Base-by-base conservation (phyloP, 92 coral and sea anemone genomes). In the Zoanthus gigantus region DNA sequence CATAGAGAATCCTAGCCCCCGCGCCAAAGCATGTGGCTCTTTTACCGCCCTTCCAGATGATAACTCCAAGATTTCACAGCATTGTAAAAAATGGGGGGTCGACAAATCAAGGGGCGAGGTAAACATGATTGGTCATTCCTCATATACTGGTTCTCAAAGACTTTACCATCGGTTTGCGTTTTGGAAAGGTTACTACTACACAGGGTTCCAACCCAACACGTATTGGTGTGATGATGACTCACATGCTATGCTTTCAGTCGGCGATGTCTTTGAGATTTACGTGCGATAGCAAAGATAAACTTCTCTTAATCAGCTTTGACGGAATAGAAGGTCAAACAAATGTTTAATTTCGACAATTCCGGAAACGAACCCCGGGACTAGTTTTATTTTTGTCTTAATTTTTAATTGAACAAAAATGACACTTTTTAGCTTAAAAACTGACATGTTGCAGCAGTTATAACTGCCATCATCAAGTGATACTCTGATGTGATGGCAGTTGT, bases 21-120 rank as follows among this genome's bases (percentile, higher is more conserved):
- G 66, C 10, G 81, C 81, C 81, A 15, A 29, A 63, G 81, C 81
- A 10, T 76, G 81, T n/a, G 81, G 81, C 63, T 76, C 81, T 23
- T 76, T 76, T 32, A 76, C 81, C 32, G 47, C 81, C 37, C 81
- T 76, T 7, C 65, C 81, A 63, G 81, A 76, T 60, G 81, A 76
- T 15, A 48, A 30, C 12, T 76, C 81, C 37, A 23, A 18, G 17
- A 4, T 76, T 30, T 10, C 81, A 23, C 58, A 52, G 65, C 50
- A 76, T 28, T 76, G 81, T 18, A 0, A 30, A 52, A 76, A 76
- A 52, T 76, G 81, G 81, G 81, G 81, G 11, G 50, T 50, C 48
- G 17, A 0, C 8, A 9, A 8, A 23, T 6, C 58, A 18, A 34
- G 18, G 53, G 65, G 65, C 2, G 65, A 76, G 18, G 81, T 29